Evolutionary conservation across 2,113 vertebrate genomes (phyloP).

Genomic region (Sciurus niger): DNA sequence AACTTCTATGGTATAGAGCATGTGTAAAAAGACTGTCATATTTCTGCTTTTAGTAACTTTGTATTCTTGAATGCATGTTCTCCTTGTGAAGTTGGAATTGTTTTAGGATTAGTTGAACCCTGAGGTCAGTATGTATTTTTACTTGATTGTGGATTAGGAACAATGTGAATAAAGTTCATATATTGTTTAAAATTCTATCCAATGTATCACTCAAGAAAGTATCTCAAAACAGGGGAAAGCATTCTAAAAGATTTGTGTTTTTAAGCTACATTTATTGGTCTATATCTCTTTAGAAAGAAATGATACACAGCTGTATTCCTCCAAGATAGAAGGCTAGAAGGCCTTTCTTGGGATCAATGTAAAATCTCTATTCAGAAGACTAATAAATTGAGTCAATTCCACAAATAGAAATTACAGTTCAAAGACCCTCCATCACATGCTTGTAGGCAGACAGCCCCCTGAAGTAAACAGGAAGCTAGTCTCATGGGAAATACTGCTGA

Average conservation of each 20-base stretch:
- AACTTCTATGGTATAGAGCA: background rate
- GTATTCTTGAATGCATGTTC: background rate
- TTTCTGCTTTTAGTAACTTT: conserved; percentile 53
- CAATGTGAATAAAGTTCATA: background rate
- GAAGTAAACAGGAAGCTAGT: fast-evolving
- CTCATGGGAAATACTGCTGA: background rate
- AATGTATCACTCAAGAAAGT: background rate
- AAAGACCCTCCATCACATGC: background rate
- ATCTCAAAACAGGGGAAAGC: background rate
- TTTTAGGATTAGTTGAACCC: conserved; percentile 57
- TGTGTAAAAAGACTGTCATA: background rate
- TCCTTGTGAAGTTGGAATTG: background rate
- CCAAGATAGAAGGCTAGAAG: background rate
- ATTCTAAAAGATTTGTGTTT: background rate
- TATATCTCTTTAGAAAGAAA: conserved; percentile 14
- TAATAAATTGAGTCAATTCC: background rate
- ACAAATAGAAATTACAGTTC: background rate
- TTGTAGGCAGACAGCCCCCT: background rate
- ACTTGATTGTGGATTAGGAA: conserved; percentile 21
- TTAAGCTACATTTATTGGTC: background rate
- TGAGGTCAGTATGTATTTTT: conserved; percentile 34
- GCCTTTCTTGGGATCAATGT: background rate
- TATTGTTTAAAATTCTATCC: background rate
- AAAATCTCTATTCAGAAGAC: background rate
- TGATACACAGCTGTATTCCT: background rate